Base-by-base conservation (phyloP, 35 echinoderm and acorn worm species). In the Anneissia japonica region DNA sequence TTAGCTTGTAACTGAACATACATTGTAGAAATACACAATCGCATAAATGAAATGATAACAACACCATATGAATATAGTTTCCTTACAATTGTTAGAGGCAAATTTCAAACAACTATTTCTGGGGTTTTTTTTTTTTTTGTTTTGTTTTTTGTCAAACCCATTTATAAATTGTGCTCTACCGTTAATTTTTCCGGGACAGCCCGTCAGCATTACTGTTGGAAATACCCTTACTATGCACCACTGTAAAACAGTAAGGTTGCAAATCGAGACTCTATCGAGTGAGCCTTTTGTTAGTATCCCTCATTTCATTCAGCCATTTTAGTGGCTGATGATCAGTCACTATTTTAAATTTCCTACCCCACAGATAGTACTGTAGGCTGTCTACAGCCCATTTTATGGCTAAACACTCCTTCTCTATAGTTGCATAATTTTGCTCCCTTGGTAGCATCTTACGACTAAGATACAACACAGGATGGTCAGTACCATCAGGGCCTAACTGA, bases 301-400 rank as follows among this genome's bases (percentile, higher is more conserved):
- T 72, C 11, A 51, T 51, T 32, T 72, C 46, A 56, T 36, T 32
- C 34, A 84, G 33, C 82, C 82, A 84, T n/a, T 51, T 84, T 30
- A 84, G 46, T 55, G 82, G 82, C 14, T 84, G 19, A 36, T 84
- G 82, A 9, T 84, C 82, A 35, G 82, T 84, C 0, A 64, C 16
- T 31, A 82, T 40, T 82, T 19, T 84, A 45, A 84, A 84, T 26
- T 64, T 45, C 33, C 82, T 84, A 19, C 82, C 82, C 30, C 30
- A 51, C 31, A 84, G 46, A 75, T 75, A 75, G 26, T 30, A 75
- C 73, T 75, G 73, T 30, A 75, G 73, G 31, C 26, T 75, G 4
- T 75, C 73, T 23, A 75, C 23, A 75, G 73, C 23, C 73, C 73
- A 75, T 7, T 30, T 32, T 30, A 75, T 75, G 26, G 73, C 73